Evolutionary conservation across 2,113 vertebrate genomes (phyloP), one percentile per base, ranked within the genome.

Genomic region (Oenanthe melanoleuca): DNA sequence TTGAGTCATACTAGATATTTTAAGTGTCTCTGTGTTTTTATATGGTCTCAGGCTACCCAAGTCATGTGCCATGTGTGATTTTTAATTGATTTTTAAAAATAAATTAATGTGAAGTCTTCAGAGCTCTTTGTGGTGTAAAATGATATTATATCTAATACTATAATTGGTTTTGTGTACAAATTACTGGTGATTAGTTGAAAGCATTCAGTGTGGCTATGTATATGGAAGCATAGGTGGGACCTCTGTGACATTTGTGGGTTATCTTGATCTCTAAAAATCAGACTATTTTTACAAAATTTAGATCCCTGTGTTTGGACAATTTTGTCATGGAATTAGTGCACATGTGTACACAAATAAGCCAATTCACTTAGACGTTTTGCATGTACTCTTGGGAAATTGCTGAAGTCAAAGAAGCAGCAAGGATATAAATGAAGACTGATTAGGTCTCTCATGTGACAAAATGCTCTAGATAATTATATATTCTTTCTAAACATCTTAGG

Each of bases 291-390:
- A 47, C 17, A 56, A 47, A 79, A 75, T 82, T 34, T 40, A 47
- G 22, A 25, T 8, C 66, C 10, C 24, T 55, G 8, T 33, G 24
- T 66, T 89, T 70, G 19, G 33, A 65, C 22, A 65, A 4, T 49
- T 79, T 91, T 81, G 28, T 57, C 1, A 0, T 31, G 42, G 38
- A 59, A 25, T 60, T 40, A 59, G 12, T 69, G 8, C 33, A 24
- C 37, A 8, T 0, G 0, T 40, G 6, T 34, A 11, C 20, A 12
- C 2, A 19, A 18, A 21, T 10, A 56, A n/a, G 14, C 26, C 12
- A 31, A 3, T 25, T 49, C 37, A 61, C 40, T n/a, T 33, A 24
- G 2, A 15, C 29, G 52, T 70, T 49, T 11, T 12, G 7, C 17
- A 6, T 33, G 18, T 67, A 20, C 6, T 52, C 10, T 14, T 3